A percentile compares a stretch with the other conserved stretches of the same genome.
phyloP scores from a whole-genome alignment of 2,113 vertebrate genomes.

The Ochotona curzoniae region DNA sequence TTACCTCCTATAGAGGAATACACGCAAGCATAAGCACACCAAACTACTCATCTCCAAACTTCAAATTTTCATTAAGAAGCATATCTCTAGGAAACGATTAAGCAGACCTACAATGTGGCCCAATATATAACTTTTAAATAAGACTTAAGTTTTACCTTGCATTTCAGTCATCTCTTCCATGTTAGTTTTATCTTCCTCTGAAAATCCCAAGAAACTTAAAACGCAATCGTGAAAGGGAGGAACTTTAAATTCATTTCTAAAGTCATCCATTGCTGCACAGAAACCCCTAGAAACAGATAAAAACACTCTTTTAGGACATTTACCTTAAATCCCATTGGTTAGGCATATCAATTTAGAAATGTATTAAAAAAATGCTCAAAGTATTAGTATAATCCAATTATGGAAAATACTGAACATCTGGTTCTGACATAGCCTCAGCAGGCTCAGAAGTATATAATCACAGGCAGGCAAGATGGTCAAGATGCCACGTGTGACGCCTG shows the following conservation, averaged over 20 bases:
- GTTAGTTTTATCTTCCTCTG: conserved; percentile 94
- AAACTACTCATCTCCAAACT: neutral
- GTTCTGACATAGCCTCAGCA: neutral
- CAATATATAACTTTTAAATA: conserved; percentile 8
- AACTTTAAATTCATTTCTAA: conserved; percentile 95
- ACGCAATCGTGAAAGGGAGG: conserved; percentile 97
- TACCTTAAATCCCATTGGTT: conserved; percentile 6
- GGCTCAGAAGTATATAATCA: conserved; percentile 20
- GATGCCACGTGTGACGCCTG: no score
- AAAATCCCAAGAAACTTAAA: conserved; percentile 97
- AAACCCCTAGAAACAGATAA: conserved; percentile 87
- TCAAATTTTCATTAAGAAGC: neutral
- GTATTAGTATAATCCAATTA: neutral
- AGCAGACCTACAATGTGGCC: neutral
- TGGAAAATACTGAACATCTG: neutral
- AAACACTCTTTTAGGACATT: conserved; percentile 36
- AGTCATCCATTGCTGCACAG: conserved; percentile 91
- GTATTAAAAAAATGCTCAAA: conserved; percentile 21
- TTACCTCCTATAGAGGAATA: conserved; percentile 88
- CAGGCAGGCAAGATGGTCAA: no score
- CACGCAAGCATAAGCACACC: conserved; percentile 2
- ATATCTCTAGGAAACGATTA: neutral
- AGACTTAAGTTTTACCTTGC: conserved; percentile 89
- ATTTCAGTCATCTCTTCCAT: conserved; percentile 99
- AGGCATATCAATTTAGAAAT: neutral